Evolutionary conservation across 2,888 invertebrate genomes (phyloP).

Genomic region (Tryphoninae sp.): DNA sequence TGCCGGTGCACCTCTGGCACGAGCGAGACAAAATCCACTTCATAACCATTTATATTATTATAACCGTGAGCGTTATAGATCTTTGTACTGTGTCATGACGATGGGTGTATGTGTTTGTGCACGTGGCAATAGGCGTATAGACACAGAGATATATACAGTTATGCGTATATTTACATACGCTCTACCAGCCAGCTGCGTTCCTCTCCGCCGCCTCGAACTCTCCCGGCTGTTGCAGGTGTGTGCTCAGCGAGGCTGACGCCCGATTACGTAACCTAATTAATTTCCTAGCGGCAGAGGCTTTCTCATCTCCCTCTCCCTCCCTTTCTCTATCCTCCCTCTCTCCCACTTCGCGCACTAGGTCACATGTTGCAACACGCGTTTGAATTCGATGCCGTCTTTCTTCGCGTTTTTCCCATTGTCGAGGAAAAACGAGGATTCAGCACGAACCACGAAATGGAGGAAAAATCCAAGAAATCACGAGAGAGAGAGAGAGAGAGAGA

Average conservation of each 20-base stretch:
- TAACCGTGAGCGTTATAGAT: conserved; percentile 34
- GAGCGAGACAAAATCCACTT: not conserved
- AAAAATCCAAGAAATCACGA: not conserved
- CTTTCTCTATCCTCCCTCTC: not conserved
- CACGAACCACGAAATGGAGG: not conserved
- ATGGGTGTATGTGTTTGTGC: not conserved
- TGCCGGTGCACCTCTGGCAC: not conserved
- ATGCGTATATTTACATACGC: conserved; percentile 60
- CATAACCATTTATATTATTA: not conserved
- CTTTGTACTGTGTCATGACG: conserved; percentile 15
- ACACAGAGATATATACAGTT: conserved; percentile 29
- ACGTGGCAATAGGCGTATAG: conserved; percentile 13
- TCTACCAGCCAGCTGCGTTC: conserved; percentile 51
- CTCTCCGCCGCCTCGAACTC: conserved; percentile 43
- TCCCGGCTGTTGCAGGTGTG: conserved; percentile 45
- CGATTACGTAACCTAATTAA: conserved; percentile 66
- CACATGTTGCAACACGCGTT: conserved; percentile 30
- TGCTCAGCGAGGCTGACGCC: conserved; percentile 58
- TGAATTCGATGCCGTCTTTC: conserved; percentile 12
- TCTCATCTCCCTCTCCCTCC: not conserved
- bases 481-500: conserved; percentile 2
- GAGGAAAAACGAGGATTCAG: not conserved
- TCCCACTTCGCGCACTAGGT: conserved; percentile 1
- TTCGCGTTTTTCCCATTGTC: not conserved
- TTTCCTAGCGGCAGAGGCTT: conserved; percentile 47